phyloP scores from a whole-genome alignment of 1,140 invertebrate species.

The Ceratosolen solmsi region DNA sequence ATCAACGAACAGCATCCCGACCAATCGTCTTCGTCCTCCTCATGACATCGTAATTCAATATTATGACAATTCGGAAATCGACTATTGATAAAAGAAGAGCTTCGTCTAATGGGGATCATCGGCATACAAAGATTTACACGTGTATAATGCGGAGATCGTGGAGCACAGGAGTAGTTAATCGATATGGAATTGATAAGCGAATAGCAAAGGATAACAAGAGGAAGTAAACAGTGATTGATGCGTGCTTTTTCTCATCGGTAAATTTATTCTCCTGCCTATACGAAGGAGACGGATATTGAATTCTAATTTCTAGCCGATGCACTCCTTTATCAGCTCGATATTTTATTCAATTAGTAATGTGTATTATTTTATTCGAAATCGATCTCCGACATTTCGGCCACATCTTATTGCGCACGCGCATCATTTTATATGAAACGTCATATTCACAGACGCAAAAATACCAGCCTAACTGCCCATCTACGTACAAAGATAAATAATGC shows the following conservation, averaged over 20 bases:
- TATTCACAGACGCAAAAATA: neutral
- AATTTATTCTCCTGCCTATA: neutral
- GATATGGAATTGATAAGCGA: slow-evolving; percentile 52
- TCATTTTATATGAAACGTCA: too few species aligned
- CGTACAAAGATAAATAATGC: too few species aligned
- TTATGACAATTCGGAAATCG: too few species aligned
- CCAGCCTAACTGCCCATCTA: neutral
- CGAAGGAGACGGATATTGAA: slow-evolving; percentile 43
- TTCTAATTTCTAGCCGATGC: slow-evolving; percentile 40
- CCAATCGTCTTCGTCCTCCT: too few species aligned
- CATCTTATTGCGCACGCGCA: neutral
- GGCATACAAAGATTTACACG: too few species aligned
- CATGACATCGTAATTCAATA: too few species aligned
- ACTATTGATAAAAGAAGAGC: neutral
- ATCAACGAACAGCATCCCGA: too few species aligned
- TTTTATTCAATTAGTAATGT: slow-evolving; percentile 8
- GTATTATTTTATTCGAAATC: slow-evolving; percentile 48
- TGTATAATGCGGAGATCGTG: too few species aligned
- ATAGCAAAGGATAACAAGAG: slow-evolving; percentile 62
- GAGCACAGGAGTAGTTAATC: slow-evolving; percentile 57
- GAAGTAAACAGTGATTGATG: slow-evolving; percentile 64
- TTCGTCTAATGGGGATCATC: too few species aligned
- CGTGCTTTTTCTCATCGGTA: slow-evolving; percentile 48
- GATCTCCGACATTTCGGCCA: slow-evolving; percentile 4
- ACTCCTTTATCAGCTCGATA: slow-evolving; percentile 40